These are phyloP conservation scores for Zaprionus obscuricornis DNA, from an alignment of 2,888 invertebrate species.

Conservation along the genomic window DNA sequence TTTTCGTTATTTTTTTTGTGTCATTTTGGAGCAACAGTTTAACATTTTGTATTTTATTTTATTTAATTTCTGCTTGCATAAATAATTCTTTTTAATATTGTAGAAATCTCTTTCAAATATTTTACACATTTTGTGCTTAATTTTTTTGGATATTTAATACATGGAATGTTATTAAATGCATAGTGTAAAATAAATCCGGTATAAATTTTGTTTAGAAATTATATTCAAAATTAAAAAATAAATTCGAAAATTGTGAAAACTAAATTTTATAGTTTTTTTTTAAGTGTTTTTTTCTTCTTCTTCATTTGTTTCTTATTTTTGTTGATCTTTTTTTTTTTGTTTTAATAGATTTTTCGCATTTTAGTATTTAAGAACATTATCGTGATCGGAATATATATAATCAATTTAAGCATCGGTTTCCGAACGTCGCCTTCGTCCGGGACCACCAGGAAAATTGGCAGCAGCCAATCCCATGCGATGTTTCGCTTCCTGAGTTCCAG, in stretches of 20 bases:
- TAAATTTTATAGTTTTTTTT: too few relatives aligned
- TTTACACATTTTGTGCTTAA: background rate
- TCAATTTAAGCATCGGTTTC: slow-evolving; percentile 81
- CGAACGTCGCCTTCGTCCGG: slow-evolving; percentile 93
- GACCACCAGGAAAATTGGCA: slow-evolving; percentile 94
- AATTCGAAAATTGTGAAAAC: too few relatives aligned
- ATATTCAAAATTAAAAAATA: too few relatives aligned
- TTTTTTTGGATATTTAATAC: too few relatives aligned
- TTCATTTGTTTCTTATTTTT: slow-evolving; percentile 14
- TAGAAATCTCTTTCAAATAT: slow-evolving; percentile 6
- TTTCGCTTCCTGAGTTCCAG: slow-evolving; percentile 94
- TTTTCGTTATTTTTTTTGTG: slow-evolving; percentile 33
- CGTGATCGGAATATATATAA: slow-evolving; percentile 13
- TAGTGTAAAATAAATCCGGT: too few relatives aligned
- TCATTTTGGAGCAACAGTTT: slow-evolving; percentile 77
- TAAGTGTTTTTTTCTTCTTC: too few relatives aligned
- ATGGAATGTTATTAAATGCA: too few relatives aligned
- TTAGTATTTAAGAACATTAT: slow-evolving; percentile 32
- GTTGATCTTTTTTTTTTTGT: slow-evolving; percentile 3
- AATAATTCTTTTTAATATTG: slow-evolving; percentile 32
- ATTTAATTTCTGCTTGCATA: slow-evolving; percentile 28
- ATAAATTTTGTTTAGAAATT: too few relatives aligned
- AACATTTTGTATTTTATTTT: slow-evolving; percentile 47
- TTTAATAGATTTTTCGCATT: slow-evolving; percentile 19
- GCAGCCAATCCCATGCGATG: slow-evolving; percentile 95